These are phyloP conservation scores for Odobenus rosmarus DNA, from an alignment of 2,113 vertebrate genomes.

Conservation along the genomic window DNA sequence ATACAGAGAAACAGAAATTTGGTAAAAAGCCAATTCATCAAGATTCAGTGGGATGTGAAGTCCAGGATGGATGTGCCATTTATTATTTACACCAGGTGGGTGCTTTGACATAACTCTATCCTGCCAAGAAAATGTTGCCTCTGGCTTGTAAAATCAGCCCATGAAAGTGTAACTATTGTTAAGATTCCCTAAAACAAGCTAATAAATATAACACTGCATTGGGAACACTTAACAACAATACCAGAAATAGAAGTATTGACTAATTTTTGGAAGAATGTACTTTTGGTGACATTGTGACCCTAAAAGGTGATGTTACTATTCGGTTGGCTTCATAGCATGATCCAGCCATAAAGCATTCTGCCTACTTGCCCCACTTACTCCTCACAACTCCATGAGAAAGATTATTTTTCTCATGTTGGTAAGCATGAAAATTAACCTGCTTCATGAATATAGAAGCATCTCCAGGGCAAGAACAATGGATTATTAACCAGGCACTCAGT, in stretches of 20 bases:
- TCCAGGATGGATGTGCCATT: not conserved
- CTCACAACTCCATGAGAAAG: not conserved
- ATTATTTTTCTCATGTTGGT: not conserved
- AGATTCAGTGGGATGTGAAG: not conserved
- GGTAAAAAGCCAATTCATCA: constrained; percentile 20
- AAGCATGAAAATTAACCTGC: not conserved
- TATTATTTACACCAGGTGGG: not conserved
- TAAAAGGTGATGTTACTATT: not conserved
- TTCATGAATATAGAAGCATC: not conserved
- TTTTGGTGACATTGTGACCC: not conserved
- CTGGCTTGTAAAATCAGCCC: not conserved
- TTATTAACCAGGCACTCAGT: not conserved
- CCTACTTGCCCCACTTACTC: not conserved
- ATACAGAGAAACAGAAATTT: not conserved
- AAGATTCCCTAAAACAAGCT: not conserved
- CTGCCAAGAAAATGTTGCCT: constrained; percentile 8
- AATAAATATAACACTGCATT: not conserved
- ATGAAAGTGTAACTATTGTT: constrained; percentile 5
- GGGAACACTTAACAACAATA: not conserved
- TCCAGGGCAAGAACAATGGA: not conserved
- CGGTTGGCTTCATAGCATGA: not conserved
- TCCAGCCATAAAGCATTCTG: not conserved
- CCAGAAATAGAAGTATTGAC: not conserved
- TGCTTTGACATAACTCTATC: not conserved
- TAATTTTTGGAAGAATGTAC: not conserved